A percentile compares a stretch with the other conserved stretches of the same genome.
Evolutionary conservation across 2,888 invertebrate species (phyloP).

Genomic region (Pterostichus madidus): DNA sequence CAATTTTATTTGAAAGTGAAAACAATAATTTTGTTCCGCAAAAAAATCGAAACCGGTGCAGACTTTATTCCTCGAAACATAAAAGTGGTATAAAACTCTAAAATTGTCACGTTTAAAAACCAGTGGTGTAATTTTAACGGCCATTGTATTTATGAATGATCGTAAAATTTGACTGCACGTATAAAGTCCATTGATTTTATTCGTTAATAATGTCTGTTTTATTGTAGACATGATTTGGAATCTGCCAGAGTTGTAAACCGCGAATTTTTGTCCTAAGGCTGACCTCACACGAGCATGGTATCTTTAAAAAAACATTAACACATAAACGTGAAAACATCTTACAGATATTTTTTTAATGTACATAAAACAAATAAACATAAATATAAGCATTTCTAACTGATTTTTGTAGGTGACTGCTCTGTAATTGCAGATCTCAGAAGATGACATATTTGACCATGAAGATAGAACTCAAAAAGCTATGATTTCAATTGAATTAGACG

Average conservation of each 20-base stretch:
- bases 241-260: conserved; percentile 24
- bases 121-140: conserved; percentile 51
- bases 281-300: neutral
- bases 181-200: conserved; percentile 59
- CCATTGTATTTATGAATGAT: conserved; percentile 55
- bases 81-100: conserved; percentile 9
- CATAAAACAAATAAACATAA: no score
- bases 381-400: no score
- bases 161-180: conserved; percentile 53
- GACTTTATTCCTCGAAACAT: neutral
- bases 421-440: no score
- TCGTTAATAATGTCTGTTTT: conserved; percentile 55
- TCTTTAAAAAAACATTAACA: neutral
- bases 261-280: conserved; percentile 20
- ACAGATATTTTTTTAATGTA: no score
- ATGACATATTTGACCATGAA: no score
- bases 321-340: neutral
- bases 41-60: neutral
- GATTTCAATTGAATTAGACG: no score
- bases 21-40: conserved; percentile 29
- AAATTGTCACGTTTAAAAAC: conserved; percentile 41
- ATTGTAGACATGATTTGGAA: conserved; percentile 31
- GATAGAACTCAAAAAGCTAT: no score
- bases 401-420: no score
- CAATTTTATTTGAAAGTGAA: conserved; percentile 18